These are phyloP conservation scores for Amblyjoppa fuscipennis DNA, from an alignment of 2,888 invertebrate genomes.

Conservation along the genomic window DNA sequence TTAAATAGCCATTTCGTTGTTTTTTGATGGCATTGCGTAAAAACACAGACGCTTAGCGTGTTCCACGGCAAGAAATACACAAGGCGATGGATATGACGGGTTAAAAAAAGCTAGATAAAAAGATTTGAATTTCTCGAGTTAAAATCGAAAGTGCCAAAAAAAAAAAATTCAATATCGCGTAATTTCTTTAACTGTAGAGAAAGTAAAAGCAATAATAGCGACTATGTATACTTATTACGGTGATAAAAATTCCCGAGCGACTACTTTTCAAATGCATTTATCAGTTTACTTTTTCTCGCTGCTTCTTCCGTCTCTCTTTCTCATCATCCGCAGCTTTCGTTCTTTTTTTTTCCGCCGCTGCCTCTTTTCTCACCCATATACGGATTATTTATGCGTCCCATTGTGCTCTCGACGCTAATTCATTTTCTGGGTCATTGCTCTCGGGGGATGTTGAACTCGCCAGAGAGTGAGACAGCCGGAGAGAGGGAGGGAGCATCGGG, in stretches of 20 bases:
- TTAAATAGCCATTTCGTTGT: no score
- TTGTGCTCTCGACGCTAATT: slow-evolving; percentile 68
- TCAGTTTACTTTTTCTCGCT: slow-evolving; percentile 55
- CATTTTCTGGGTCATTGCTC: slow-evolving; percentile 71
- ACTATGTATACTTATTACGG: neutral
- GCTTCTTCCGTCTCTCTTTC: slow-evolving; percentile 24
- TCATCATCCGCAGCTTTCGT: neutral
- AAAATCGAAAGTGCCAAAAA: no score
- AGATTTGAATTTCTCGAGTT: no score
- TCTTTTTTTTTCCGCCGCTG: neutral
- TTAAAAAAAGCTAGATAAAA: no score
- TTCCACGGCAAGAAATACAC: no score
- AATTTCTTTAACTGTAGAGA: no score
- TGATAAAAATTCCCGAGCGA: slow-evolving; percentile 59
- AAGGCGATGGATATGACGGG: no score
- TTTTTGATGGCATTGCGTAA: no score
- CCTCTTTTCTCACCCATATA: slow-evolving; percentile 29
- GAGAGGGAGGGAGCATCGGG: slow-evolving; percentile 29
- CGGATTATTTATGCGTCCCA: slow-evolving; percentile 67
- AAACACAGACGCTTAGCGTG: no score
- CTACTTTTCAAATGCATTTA: slow-evolving; percentile 65
- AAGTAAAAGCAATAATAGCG: no score
- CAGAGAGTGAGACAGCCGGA: slow-evolving; percentile 41
- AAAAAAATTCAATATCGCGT: no score
- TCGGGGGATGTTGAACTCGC: slow-evolving; percentile 60